These are phyloP conservation scores for Timandra comae DNA, from an alignment of 2,888 invertebrate species.

Conservation along the genomic window DNA sequence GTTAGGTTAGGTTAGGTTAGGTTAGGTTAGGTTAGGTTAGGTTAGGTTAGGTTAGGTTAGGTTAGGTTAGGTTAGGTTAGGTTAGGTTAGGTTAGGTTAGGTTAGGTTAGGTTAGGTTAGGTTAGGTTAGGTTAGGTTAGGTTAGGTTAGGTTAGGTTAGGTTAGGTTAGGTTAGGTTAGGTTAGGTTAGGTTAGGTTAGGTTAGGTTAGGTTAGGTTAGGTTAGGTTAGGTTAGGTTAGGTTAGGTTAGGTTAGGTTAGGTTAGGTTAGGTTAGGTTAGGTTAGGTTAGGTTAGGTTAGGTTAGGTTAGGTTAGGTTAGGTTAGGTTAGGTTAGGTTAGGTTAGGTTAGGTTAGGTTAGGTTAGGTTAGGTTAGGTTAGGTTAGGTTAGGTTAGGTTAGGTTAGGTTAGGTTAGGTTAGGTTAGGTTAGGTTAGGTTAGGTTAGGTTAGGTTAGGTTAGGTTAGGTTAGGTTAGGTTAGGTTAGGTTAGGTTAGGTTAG, in stretches of 20 bases:
- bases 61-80: constrained; percentile 15
- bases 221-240: constrained; percentile 9
- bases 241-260: constrained; percentile 8
- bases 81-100: constrained; percentile 16
- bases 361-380: too few species aligned
- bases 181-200: constrained; percentile 8
- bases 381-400: too few species aligned
- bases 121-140: constrained; percentile 12
- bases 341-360: too few species aligned
- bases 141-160: constrained; percentile 9
- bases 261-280: too few species aligned
- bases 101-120: constrained; percentile 11
- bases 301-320: too few species aligned
- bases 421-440: too few species aligned
- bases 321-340: too few species aligned
- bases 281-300: too few species aligned
- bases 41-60: constrained; percentile 14
- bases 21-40: constrained; percentile 13
- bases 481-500: too few species aligned
- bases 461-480: too few species aligned
- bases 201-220: constrained; percentile 6
- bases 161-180: constrained; percentile 9
- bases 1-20: constrained; percentile 15
- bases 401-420: too few species aligned
- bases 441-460: too few species aligned